These are phyloP conservation scores for Rhopilema esculentum DNA, from an alignment of 30 jellyfish, hydroid and myxozoan species.

Conservation along the genomic window DNA sequence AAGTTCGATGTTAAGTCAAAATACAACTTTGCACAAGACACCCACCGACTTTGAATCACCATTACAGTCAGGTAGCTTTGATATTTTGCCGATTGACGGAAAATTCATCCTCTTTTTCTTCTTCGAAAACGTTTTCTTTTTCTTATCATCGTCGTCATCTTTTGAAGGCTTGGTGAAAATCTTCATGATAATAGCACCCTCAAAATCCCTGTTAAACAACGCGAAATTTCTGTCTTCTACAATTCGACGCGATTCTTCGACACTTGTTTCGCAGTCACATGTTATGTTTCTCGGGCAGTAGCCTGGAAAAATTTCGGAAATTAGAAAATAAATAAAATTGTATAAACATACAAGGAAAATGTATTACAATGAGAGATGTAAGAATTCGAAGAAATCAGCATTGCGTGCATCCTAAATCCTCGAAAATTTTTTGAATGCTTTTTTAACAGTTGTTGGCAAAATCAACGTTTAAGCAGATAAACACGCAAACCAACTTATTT, in stretches of 20 bases:
- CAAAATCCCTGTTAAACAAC: constrained; percentile 67
- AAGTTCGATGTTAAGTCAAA: too few species aligned
- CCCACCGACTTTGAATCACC: too few species aligned
- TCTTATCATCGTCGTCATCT: constrained; percentile 13
- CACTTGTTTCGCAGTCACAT: constrained; percentile 55
- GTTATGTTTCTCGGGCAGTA: constrained; percentile 57
- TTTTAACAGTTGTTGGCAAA: too few species aligned
- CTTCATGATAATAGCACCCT: constrained; percentile 42
- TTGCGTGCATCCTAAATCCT: not conserved
- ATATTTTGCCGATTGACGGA: not conserved
- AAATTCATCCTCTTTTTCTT: not conserved
- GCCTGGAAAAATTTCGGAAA: constrained; percentile 8
- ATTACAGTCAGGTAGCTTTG: not conserved
- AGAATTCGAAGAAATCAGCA: not conserved
- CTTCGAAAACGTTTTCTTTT: not conserved
- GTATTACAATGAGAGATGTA: too few species aligned
- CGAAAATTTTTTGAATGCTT: too few species aligned
- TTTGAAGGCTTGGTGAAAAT: constrained; percentile 50
- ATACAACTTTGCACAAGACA: too few species aligned
- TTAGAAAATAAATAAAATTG: too few species aligned
- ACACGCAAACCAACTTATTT: too few species aligned
- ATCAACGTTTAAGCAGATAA: too few species aligned
- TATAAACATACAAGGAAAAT: too few species aligned
- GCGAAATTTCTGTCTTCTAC: constrained; percentile 71
- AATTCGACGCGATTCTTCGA: constrained; percentile 74